A percentile compares a stretch with the other conserved stretches of the same genome.
Conservation (phyloP, 2,888 invertebrate species). For the Cantharis rufa region DNA sequence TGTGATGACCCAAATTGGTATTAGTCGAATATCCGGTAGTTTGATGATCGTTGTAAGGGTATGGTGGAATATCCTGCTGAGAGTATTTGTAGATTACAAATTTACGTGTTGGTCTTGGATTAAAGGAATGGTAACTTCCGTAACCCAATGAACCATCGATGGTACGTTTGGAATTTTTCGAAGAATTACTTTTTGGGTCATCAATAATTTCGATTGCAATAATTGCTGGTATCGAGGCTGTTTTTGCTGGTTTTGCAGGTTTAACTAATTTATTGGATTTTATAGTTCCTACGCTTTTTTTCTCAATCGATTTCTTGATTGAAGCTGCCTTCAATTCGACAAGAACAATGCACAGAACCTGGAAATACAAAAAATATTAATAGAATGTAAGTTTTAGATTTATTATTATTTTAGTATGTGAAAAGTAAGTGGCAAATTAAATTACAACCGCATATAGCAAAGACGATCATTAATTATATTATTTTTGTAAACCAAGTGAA, state of each 20-base stretch:
- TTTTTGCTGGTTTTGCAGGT: conserved; percentile 3
- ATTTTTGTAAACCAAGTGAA: not conserved
- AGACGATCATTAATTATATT: not conserved
- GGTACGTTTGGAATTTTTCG: conserved; percentile 64
- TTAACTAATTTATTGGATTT: not conserved
- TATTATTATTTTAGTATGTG: not conserved
- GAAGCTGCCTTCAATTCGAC: conserved; percentile 10
- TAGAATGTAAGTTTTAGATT: not conserved
- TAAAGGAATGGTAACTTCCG: conserved; percentile 63
- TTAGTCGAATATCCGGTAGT: conserved; percentile 9
- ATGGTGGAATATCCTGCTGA: conserved; percentile 65
- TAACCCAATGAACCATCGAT: conserved; percentile 75
- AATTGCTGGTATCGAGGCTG: conserved; percentile 58
- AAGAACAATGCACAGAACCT: conserved; percentile 4
- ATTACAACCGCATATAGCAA: not conserved
- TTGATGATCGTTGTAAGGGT: not conserved
- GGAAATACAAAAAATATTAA: not conserved
- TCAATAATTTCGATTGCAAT: conserved; percentile 67
- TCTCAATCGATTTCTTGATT: conserved; percentile 19
- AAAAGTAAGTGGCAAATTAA: not conserved
- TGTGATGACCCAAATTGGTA: conserved; percentile 30
- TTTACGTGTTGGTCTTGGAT: conserved; percentile 55
- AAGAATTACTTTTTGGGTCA: conserved; percentile 57
- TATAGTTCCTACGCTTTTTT: conserved; percentile 1
- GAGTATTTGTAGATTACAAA: conserved; percentile 74